Conservation (phyloP, 2,797 vertebrate species). For the Clamator glandarius region DNA sequence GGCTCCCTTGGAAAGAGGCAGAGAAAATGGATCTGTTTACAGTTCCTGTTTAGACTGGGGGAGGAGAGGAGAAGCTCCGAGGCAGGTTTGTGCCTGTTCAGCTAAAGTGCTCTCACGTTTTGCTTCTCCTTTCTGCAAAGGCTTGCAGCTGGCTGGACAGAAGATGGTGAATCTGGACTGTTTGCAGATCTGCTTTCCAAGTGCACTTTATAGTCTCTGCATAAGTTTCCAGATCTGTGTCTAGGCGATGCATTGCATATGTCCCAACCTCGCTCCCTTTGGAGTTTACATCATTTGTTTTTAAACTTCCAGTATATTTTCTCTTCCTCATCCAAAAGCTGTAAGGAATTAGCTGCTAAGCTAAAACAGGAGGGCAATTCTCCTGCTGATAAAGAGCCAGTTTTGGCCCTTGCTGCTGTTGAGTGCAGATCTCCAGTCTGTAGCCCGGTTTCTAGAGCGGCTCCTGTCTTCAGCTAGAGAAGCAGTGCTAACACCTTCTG, state of each 20-base stretch:
- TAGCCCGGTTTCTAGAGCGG: not conserved
- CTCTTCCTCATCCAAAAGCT: slow-evolving; percentile 66
- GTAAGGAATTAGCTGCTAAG: slow-evolving; percentile 74
- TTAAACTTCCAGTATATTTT: slow-evolving; percentile 67
- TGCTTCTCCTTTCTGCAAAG: not conserved
- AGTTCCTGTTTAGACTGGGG: not conserved
- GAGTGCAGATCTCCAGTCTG: not conserved
- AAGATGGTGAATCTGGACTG: slow-evolving; percentile 28
- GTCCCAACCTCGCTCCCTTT: slow-evolving; percentile 63
- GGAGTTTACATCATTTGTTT: slow-evolving; percentile 81
- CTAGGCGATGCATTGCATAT: slow-evolving; percentile 56
- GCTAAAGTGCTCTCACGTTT: not conserved
- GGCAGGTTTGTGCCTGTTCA: slow-evolving; percentile 13
- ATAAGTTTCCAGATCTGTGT: slow-evolving; percentile 69
- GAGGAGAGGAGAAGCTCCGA: not conserved
- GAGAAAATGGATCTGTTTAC: not conserved
- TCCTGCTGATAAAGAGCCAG: slow-evolving; percentile 52
- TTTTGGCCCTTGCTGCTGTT: not conserved
- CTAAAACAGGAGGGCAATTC: slow-evolving; percentile 53
- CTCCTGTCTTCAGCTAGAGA: not conserved
- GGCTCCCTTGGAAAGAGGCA: not conserved
- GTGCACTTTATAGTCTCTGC: slow-evolving; percentile 58
- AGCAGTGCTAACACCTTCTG: not conserved
- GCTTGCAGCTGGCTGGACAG: slow-evolving; percentile 42
- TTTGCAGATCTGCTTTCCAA: slow-evolving; percentile 50